Evolutionary conservation across 2,113 vertebrate genomes (phyloP).

Genomic region (Gymnocephalus cernua): DNA sequence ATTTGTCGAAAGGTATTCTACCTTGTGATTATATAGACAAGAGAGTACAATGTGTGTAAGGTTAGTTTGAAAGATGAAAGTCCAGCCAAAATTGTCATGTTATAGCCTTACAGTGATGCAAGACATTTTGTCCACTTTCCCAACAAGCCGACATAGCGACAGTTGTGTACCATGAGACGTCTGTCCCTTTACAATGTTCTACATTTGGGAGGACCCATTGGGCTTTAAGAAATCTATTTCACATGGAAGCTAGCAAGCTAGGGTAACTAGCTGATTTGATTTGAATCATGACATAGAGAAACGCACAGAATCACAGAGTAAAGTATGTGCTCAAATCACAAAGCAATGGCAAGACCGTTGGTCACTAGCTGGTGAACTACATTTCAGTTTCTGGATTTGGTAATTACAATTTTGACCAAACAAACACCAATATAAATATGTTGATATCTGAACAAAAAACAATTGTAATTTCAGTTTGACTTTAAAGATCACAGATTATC

Average conservation of each 20-base stretch:
- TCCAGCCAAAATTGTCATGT: background rate
- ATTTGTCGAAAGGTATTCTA: background rate
- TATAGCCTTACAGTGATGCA: background rate
- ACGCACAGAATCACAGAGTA: background rate
- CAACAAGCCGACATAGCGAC: too few species aligned
- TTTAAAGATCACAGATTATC: too few species aligned
- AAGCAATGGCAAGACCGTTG: background rate
- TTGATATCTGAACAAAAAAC: too few species aligned
- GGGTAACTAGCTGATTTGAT: background rate
- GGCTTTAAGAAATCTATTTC: background rate
- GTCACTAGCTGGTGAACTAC: background rate
- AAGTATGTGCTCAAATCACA: background rate
- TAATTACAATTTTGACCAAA: too few species aligned
- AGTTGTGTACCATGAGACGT: too few species aligned
- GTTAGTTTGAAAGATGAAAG: too few species aligned
- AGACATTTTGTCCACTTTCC: too few species aligned
- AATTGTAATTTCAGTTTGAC: too few species aligned
- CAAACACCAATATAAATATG: too few species aligned
- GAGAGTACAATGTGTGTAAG: background rate
- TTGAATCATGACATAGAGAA: background rate
- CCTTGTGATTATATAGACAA: background rate
- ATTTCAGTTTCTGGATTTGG: background rate
- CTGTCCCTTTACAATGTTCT: too few species aligned
- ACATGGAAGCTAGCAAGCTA: too few species aligned
- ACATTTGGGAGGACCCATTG: background rate